Conservation (phyloP, 2,888 invertebrate species). For the Tenthredo amoena region DNA sequence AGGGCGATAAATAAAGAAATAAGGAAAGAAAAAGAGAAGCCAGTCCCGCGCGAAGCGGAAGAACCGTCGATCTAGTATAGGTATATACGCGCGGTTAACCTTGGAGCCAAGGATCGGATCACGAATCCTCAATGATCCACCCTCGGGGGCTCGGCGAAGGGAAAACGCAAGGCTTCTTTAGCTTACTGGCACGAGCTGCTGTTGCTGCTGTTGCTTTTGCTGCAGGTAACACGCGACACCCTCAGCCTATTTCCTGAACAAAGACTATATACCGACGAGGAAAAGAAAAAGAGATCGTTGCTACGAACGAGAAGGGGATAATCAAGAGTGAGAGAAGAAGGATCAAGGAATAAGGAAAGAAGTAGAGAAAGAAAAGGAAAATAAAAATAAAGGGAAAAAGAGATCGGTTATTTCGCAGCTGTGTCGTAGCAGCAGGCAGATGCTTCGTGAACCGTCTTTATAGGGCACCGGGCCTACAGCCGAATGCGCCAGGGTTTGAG, state of each 20-base stretch:
- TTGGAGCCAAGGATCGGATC: conserved; percentile 46
- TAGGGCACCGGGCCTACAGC: conserved; percentile 60
- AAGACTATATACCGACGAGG: conserved; percentile 39
- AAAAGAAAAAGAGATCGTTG: conserved; percentile 53
- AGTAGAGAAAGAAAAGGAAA: conserved; percentile 41
- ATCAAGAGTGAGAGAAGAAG: conserved; percentile 54
- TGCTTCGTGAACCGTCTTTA: conserved; percentile 73
- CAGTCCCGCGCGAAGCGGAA: conserved; percentile 27
- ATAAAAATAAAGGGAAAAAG: conserved; percentile 58
- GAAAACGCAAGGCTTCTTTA: conserved; percentile 43
- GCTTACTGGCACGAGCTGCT: conserved; percentile 38
- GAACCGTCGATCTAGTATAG: conserved; percentile 21
- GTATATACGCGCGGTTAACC: conserved; percentile 39
- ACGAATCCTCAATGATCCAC: conserved; percentile 51
- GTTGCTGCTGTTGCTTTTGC: conserved; percentile 4
- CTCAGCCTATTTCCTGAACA: conserved; percentile 14
- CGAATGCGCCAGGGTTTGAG: conserved; percentile 18
- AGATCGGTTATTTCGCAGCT: conserved; percentile 71
- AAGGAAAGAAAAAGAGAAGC: conserved; percentile 54
- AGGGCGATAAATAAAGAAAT: conserved; percentile 51
- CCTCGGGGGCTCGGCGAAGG: neutral
- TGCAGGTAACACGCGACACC: conserved; percentile 40
- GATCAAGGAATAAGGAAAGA: conserved; percentile 54
- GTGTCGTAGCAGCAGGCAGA: conserved; percentile 71
- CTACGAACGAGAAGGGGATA: conserved; percentile 48